Evolutionary conservation across 2,113 vertebrate genomes (phyloP), one percentile per base, ranked within the genome.

Genomic region (Ammospiza caudacuta): DNA sequence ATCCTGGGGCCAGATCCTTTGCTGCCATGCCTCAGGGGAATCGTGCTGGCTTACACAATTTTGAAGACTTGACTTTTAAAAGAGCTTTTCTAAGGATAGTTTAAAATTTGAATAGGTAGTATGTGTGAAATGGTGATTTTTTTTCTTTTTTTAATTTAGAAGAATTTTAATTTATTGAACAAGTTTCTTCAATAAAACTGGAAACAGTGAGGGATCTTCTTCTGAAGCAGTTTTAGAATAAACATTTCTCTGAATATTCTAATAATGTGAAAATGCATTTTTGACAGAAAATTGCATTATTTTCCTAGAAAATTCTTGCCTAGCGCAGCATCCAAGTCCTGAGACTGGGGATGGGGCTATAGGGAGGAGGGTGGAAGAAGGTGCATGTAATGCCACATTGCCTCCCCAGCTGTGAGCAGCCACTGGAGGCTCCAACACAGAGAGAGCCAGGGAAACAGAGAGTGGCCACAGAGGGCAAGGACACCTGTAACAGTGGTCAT

Each of bases 361-460:
- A 70, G 46, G 35, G 43, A 78, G 25, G 12, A 7, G 39, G 33
- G 23, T 75, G 29, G 59, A 70, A 58, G 89, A n/a, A 37, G 39
- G 23, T 51, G 39, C 43, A 25, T 59, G 83, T 37, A 41, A 51
- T 87, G 74, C 49, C 6, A 0, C 11, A 1, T 67, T 49, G 20
- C 25, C 39, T 55, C 6, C 19, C 51, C 41, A 66, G 72, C 55
- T 62, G 51, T n/a, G 80, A 49, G 79, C 1, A 2, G 49, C 49
- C 7, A 3, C 15, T 9, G 2, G 63, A 86, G 44, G 37, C n/a
- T 80, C 44, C 46, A 15, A 23, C 1, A 1, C 5, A 0, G 1
- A 29, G 27, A 62, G 31, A 82, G 66, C 24, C 0, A 0, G 16
- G 54, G 33, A 77, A 44, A 18, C 9, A 22, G 44, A 35, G 67